phyloP scores from a whole-genome alignment of 2,113 vertebrate species.

The Gobius niger region DNA sequence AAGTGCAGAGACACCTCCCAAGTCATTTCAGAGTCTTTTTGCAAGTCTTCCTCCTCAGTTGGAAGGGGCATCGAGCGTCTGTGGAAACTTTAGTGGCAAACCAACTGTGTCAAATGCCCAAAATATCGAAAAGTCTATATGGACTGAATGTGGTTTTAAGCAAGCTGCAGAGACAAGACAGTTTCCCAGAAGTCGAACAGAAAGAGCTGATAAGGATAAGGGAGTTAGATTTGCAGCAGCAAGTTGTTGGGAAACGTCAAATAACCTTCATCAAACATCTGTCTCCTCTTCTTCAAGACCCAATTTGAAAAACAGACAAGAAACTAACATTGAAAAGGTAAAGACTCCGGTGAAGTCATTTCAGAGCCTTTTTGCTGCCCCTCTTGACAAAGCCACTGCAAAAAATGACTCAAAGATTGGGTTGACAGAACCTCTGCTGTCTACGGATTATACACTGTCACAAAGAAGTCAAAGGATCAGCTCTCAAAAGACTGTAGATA shows the following conservation, averaged over 20 bases:
- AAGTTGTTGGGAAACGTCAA: neutral
- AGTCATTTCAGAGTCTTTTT: neutral
- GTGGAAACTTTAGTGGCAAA: neutral
- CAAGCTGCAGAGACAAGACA: neutral
- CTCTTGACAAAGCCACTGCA: slow-evolving; percentile 11
- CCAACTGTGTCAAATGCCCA: neutral
- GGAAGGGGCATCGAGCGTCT: neutral
- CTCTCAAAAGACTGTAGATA: neutral
- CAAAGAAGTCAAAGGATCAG: neutral
- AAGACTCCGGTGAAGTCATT: slow-evolving; percentile 24
- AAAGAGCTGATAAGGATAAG: neutral
- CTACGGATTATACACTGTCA: neutral
- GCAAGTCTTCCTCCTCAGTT: neutral
- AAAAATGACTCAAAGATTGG: neutral
- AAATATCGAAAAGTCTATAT: neutral
- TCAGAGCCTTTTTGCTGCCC: slow-evolving; percentile 49
- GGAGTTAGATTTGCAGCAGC: neutral
- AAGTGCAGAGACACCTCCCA: neutral
- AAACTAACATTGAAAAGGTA: neutral
- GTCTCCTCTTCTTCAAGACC: neutral
- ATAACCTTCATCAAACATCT: neutral
- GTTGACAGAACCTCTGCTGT: neutral
- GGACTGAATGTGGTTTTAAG: neutral
- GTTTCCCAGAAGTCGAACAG: neutral
- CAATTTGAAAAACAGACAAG: neutral